Base-by-base conservation (phyloP, 2,113 vertebrate genomes). In the Zosterops hypoxanthus region DNA sequence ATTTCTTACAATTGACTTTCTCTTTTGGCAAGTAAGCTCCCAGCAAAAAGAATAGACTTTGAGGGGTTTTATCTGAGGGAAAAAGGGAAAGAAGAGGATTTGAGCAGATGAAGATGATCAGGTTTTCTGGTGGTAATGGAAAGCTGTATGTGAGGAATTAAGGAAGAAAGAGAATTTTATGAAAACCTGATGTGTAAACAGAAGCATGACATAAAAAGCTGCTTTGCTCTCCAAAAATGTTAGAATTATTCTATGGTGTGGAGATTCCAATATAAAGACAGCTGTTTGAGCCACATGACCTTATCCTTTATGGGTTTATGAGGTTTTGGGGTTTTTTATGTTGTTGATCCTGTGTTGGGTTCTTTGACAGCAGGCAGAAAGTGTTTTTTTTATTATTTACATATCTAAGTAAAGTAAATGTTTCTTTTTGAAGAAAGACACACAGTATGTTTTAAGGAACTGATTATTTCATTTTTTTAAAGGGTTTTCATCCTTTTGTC, bases 341-440 rank as follows among this genome's bases (percentile, higher is more conserved):
- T 83, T 82, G 11, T 29, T 50, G 25, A 34, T 64, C 12, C 23
- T 52, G 3, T 6, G 36, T 60, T 59, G 9, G 8, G 8, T 13
- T 78, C 72, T 52, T 94, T 71, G 77, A 52, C 33, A 68, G 24
- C 23, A 94, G 33, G 22, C 46, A 60, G 36, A 25, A 95, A 95
- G 36, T 72, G 2, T 4, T 76, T 95, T 25, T 47, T 85, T 14
- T 96, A 91, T 96, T 97, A 91, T 94, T 96, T 69, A 79, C 61
- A 26, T 42, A 46, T 28, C 24, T 86, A 75, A 92, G 42, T 66
- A 90, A 96, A 90, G 24, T 18, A 95, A 75, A 70, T 36, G 21
- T 49, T 96, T 97, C 36, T 94, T 7, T 65, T 42, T 55, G 28
- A 92, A 60, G 28, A 71, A 29, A 63, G 18, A 23, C 25, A 19